phyloP scores from a whole-genome alignment of 2,113 vertebrate species.

The Illadopsis cleaveri region DNA sequence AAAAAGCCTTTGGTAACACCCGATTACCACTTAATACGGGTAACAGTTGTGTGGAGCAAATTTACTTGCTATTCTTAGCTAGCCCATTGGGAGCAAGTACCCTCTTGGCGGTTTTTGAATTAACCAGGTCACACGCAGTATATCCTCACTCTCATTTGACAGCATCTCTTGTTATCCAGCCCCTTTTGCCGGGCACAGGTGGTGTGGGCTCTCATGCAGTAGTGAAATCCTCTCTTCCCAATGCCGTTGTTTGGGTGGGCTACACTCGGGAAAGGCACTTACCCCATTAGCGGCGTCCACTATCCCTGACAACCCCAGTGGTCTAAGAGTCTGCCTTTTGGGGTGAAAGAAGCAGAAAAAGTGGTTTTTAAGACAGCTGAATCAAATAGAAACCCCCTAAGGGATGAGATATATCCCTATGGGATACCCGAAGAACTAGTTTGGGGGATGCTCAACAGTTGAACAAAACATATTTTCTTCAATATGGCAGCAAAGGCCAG shows the following conservation, averaged over 20 bases:
- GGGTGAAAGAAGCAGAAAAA: not conserved
- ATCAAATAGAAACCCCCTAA: not conserved
- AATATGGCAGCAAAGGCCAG: not conserved
- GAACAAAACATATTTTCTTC: fast-evolving
- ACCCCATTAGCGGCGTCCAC: fast-evolving
- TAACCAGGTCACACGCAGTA: fast-evolving
- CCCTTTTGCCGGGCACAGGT: not conserved
- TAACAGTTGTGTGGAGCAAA: not conserved
- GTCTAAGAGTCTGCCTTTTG: not conserved
- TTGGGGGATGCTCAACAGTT: no score
- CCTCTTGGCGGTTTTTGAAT: not conserved
- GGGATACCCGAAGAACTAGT: not conserved
- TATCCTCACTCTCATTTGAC: not conserved
- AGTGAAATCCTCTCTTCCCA: not conserved
- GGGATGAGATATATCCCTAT: no score
- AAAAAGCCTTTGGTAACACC: not conserved
- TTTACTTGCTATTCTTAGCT: not conserved
- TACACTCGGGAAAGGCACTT: not conserved
- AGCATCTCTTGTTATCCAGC: not conserved
- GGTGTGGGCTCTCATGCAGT: fast-evolving
- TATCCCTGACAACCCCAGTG: not conserved
- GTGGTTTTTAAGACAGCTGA: not conserved
- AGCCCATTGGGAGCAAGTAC: not conserved
- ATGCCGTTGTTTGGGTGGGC: no score
- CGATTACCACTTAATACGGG: not conserved